Evolutionary conservation across 2,888 invertebrate genomes (phyloP), one percentile per base, ranked within the genome.

Genomic region (Eucriotettix oculatus): DNA sequence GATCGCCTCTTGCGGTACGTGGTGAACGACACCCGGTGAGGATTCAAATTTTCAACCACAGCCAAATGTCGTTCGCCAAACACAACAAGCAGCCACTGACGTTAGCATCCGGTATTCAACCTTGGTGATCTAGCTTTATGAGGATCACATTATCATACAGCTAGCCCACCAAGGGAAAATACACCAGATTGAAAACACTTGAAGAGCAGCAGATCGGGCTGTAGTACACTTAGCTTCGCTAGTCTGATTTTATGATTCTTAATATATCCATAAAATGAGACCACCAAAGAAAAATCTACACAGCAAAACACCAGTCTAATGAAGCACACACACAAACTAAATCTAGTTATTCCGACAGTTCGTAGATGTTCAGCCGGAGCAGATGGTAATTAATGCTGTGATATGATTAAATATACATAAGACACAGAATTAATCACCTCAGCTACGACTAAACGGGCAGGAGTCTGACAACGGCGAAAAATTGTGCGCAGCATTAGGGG

Each of bases 201-300:
- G 48, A 48, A 48, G 12, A 48, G 48, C 48, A 48, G 48, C n/a
- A 48, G 48, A 48, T 7, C 12, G 48, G n/a, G 48, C 48, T 48
- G n/a, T n/a, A 48, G n/a, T 48, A 65, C 66, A 69, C 68, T 69
- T 68, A 68, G 64, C 72, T 68, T 71, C 71, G 71, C 69, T 73
- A 70, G 71, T 70, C 71, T 73, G 73, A 73, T 74, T 74, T 73
- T 74, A 74, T 71, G 72, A 68, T 67, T 60, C 67, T 74, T 72
- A 68, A 53, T 62, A 65, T 66, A 69, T 67, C 63, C 73, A 72
- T 72, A 76, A 74, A 80, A 78, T 75, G 75, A 74, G 72, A 70
- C 76, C 79, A 81, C 79, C 80, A 80, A 81, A 80, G 76, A 73
- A 71, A 70, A 71, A 71, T 29, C 29, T 29, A 29, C 29, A 29